Base-by-base conservation (phyloP, 2,888 invertebrate genomes). In the Neoascia interrupta region DNA sequence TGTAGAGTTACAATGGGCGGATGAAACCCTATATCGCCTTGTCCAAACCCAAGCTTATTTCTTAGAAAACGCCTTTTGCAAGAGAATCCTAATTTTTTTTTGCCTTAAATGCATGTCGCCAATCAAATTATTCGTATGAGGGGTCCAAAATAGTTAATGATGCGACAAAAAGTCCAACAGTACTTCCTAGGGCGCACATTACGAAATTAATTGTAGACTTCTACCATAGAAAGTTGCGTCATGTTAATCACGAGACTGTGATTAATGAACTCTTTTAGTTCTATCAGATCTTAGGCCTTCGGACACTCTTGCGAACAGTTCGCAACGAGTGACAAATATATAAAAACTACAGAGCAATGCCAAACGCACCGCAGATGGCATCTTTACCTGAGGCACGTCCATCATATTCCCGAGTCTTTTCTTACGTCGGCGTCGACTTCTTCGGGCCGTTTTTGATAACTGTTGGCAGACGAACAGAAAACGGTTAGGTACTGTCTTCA, bases 301-400 rank as follows among this genome's bases (percentile, higher is more conserved):
- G 79, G n/a, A 58, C 10, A 2, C 51, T 75, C 5, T 37, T 80
- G 0, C 54, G 80, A 34, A 72, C 69, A 0, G 16, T 81, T 4
- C 73, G 80, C 11, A 54, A 15, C 1, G 54, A 70, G 8, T 82
- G 80, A 45, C 49, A 13, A 36, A 31, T n/a, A 1, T 80, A 74
- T 26, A 73, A 53, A 13, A 45, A 58, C 1, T 47, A 26, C 2
- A 39, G 43, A 1, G 51, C 66, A 1, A 45, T 21, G 1, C 82
- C 81, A 13, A 15, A 8, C 2, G 70, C 72, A 0, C 81, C 81
- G 1, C 53, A 79, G n/a, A 82, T 81, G 82, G 79, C 56, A 15
- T 53, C 53, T 6, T 10, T 81, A n/a, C 70, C 73, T 2, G 23
- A 11, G 31, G 81, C 81, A 3, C 70, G 81, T n/a, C 15, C 81